A percentile compares a stretch with the other conserved stretches of the same genome.
phyloP scores from a whole-genome alignment of 2,113 vertebrate genomes.

The Chlamydotis undulata region DNA sequence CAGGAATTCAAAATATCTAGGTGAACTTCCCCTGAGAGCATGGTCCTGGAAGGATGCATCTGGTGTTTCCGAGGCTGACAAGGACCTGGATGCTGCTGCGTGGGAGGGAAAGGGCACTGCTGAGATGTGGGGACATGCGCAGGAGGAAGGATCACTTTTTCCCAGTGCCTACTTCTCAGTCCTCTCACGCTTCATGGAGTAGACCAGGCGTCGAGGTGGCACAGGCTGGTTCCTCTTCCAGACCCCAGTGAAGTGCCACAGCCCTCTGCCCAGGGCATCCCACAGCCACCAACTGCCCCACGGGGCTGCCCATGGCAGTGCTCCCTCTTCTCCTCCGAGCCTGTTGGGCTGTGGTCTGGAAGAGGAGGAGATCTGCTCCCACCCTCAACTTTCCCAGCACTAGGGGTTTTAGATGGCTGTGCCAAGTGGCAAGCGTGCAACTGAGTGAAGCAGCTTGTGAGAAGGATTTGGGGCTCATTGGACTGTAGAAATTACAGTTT shows the following conservation, averaged over 20 bases:
- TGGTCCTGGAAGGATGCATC: not conserved
- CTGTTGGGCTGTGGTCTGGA: accelerated
- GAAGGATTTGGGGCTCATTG: not conserved
- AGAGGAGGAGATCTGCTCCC: not conserved
- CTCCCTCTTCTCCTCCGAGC: accelerated
- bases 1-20: not conserved
- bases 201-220: not conserved
- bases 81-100: not conserved
- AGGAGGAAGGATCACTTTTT: not conserved
- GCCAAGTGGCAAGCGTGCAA: accelerated
- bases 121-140: accelerated
- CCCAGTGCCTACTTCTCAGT: not conserved
- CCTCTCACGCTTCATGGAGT: not conserved
- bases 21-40: not conserved
- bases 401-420: not conserved
- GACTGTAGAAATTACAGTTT: not conserved
- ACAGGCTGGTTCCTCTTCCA: not conserved
- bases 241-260: not conserved
- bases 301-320: accelerated
- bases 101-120: not conserved
- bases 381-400: too few species aligned
- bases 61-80: not conserved
- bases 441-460: not conserved
- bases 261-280: not conserved
- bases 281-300: accelerated